These are phyloP conservation scores for Gopherus evgoodei DNA, from an alignment of 2,113 vertebrate genomes.

Conservation along the genomic window DNA sequence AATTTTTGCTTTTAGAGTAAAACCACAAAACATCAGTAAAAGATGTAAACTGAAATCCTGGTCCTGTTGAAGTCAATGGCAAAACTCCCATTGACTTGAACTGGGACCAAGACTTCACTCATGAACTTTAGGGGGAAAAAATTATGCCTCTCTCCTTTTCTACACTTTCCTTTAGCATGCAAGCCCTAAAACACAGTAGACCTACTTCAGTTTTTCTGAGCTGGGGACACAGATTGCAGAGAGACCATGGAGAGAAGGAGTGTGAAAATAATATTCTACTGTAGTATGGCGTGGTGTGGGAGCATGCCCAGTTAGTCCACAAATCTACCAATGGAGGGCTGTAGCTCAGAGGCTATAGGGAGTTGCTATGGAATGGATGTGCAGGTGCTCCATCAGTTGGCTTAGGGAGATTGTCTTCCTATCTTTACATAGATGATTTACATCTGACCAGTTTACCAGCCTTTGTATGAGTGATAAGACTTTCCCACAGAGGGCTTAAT, in stretches of 20 bases:
- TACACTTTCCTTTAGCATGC: rapidly evolving
- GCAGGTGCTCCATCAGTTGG: not conserved
- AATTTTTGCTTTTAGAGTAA: not conserved
- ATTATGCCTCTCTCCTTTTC: not conserved
- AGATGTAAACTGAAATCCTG: not conserved
- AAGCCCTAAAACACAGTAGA: rapidly evolving
- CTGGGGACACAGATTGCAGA: rapidly evolving
- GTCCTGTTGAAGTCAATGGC: no score
- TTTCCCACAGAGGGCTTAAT: rapidly evolving
- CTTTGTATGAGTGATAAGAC: rapidly evolving
- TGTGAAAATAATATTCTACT: not conserved
- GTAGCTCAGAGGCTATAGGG: not conserved
- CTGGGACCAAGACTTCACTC: not conserved
- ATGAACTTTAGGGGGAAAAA: not conserved
- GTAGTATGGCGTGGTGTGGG: not conserved
- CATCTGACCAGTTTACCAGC: not conserved
- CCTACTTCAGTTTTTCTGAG: not conserved
- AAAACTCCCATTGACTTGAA: not conserved
- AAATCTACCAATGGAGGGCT: not conserved
- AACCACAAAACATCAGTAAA: not conserved
- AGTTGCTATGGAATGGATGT: rapidly evolving
- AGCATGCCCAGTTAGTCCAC: not conserved
- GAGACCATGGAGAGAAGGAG: not conserved
- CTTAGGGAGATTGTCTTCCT: not conserved
- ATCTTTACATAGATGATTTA: not conserved